Percentiles rank a stretch among this genome's conserved stretches.
phyloP scores from a whole-genome alignment of 2,113 vertebrate species.

The Gorsachius goisagi region DNA sequence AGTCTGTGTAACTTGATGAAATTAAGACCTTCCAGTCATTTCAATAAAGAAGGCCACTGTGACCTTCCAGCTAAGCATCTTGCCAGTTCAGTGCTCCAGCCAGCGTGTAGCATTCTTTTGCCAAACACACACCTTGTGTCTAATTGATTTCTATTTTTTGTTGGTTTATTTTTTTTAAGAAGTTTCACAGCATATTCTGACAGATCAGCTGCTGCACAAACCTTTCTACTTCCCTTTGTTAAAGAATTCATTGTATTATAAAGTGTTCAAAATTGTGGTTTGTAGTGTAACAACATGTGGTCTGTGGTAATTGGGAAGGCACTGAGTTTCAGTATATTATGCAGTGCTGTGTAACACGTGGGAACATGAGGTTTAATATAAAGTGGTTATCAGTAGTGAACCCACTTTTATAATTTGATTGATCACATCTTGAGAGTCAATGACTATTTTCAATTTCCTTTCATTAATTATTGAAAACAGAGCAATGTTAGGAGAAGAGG shows the following conservation, averaged over 20 bases:
- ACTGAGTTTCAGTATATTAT: background rate
- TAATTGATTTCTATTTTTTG: background rate
- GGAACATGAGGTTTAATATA: background rate
- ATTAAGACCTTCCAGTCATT: background rate
- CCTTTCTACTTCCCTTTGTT: background rate
- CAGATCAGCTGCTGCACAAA: background rate
- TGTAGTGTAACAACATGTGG: background rate
- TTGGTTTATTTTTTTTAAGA: background rate
- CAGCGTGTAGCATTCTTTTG: background rate
- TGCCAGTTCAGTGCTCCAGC: background rate
- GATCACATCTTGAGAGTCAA: background rate
- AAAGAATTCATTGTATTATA: background rate
- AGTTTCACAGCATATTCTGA: background rate
- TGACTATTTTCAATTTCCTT: background rate
- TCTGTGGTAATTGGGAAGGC: background rate
- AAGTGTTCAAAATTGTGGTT: background rate
- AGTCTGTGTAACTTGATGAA: background rate
- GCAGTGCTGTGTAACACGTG: background rate
- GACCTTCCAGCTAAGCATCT: background rate
- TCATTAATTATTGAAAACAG: conserved; percentile 18
- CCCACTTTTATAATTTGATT: background rate
- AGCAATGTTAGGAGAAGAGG: background rate
- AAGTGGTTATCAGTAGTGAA: background rate
- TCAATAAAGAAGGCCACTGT: background rate
- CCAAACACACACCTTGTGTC: background rate